Evolutionary conservation across 2,797 vertebrate species (phyloP), one percentile per base, ranked within the genome.

Genomic region (Vultur gryphus): DNA sequence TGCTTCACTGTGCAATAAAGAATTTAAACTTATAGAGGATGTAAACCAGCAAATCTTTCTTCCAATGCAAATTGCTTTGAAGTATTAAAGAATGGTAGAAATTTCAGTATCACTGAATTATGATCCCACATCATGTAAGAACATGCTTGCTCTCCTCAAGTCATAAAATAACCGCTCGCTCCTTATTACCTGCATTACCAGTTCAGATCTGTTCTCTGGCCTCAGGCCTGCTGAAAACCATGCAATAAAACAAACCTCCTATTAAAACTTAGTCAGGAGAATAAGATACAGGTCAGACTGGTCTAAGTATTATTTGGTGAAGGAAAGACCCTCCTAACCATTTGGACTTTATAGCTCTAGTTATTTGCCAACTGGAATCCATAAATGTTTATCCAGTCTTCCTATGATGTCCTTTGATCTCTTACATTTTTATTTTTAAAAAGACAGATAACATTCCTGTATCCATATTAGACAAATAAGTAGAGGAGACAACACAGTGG

Each of bases 371-470:
- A 9, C 11, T 93, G 66, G 75, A 87, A 85, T 83, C 64, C 43
- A 62, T 31, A 87, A 95, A 85, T 87, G 51, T 95, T 91, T 96
- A 93, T 78, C 76, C 46, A 62, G 23, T 58, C n/a, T 85, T 92
- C 82, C 79, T 87, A 43, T 89, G 65, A 93, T 18, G 10, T 87
- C 31, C 76, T 96, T 96, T 96, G 82, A 96, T 97, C 75, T 83
- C 54, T 35, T 61, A 58, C 1, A 8, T 58, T 84, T 92, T 93
- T 81, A 66, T 86, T 93, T 94, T 84, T 41, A 65, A 92, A 80
- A 83, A 41, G 72, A 69, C 46, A 91, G 69, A 92, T 92, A 93
- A 91, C 77, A 90, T 92, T 92, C 73, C 69, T 76, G 54, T 75
- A 89, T 28, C 39, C 29, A 33, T 84, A 65, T 25, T 61, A 77